Evolutionary conservation across 37 sponge, comb jelly and placozoan species (phyloP).

Genomic region (Mnemiopsis leidyi): DNA sequence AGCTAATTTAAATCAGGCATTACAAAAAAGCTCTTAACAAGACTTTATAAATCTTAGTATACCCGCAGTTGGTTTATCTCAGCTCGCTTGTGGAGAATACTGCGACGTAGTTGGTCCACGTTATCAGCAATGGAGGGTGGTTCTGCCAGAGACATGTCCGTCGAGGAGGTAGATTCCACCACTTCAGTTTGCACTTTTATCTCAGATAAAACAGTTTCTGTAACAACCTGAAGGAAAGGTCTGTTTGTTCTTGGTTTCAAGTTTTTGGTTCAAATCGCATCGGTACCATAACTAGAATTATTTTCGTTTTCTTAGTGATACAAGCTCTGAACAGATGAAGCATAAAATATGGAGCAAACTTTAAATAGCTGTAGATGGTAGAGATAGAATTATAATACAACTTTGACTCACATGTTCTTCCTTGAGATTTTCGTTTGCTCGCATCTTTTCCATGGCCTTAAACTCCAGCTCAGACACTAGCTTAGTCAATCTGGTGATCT

Average conservation of each 20-base stretch:
- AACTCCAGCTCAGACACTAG: not conserved
- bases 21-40: too few species aligned
- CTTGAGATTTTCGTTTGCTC: not conserved
- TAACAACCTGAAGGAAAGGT: not conserved
- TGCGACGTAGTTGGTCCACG: not conserved
- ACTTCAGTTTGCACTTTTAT: slow-evolving; percentile 19
- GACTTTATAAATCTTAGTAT: too few species aligned
- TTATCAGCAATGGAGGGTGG: not conserved
- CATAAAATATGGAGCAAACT: too few species aligned
- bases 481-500: not conserved
- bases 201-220: not conserved
- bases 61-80: slow-evolving; percentile 12
- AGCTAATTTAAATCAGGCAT: too few species aligned
- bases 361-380: too few species aligned
- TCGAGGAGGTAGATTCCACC: not conserved
- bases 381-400: too few species aligned
- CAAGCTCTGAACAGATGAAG: too few species aligned
- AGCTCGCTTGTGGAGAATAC: slow-evolving; percentile 17
- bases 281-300: too few species aligned
- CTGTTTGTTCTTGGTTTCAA: too few species aligned
- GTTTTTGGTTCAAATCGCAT: too few species aligned
- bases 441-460: not conserved
- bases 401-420: not conserved
- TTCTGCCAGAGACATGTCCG: not conserved
- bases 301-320: too few species aligned